A percentile compares a stretch with the other conserved stretches of the same genome.
Evolutionary conservation across 92 coral and sea anemone genomes (phyloP).

Genomic region (Palythoa heliodiscus): DNA sequence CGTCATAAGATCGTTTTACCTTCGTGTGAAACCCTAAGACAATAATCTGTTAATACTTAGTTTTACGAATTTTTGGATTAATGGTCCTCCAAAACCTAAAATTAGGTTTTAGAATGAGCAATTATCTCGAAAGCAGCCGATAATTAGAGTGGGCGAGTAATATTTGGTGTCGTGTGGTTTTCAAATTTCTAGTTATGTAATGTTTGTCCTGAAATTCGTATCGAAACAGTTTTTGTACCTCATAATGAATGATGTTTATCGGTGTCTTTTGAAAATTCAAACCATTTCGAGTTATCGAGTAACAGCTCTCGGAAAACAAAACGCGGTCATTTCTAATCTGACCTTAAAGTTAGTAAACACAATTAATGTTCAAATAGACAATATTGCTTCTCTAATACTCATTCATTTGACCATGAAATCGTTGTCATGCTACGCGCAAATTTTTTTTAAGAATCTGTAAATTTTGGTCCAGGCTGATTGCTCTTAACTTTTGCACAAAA

Average conservation of each 20-base stretch:
- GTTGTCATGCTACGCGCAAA: constrained; percentile 13
- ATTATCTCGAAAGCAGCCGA: constrained; percentile 24
- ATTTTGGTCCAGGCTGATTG: too few species aligned
- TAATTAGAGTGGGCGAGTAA: constrained; percentile 1
- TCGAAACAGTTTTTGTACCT: not conserved
- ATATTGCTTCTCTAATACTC: not conserved
- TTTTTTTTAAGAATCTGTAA: not conserved
- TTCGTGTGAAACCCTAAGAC: constrained; percentile 55
- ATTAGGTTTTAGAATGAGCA: constrained; percentile 19
- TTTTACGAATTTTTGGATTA: constrained; percentile 75
- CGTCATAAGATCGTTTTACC: constrained; percentile 19
- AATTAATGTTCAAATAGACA: constrained; percentile 12
- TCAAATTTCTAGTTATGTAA: not conserved
- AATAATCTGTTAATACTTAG: constrained; percentile 68
- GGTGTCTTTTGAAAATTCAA: not conserved
- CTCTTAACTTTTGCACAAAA: too few species aligned
- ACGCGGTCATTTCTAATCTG: not conserved
- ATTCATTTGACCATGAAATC: constrained; percentile 11
- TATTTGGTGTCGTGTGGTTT: not conserved
- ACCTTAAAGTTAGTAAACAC: not conserved
- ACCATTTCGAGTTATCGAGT: not conserved
- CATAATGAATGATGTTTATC: not conserved
- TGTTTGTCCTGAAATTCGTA: not conserved
- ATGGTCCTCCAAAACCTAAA: constrained; percentile 5
- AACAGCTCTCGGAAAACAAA: not conserved